Conservation (phyloP, 2,113 vertebrate species). For the Cheilinus undulatus region DNA sequence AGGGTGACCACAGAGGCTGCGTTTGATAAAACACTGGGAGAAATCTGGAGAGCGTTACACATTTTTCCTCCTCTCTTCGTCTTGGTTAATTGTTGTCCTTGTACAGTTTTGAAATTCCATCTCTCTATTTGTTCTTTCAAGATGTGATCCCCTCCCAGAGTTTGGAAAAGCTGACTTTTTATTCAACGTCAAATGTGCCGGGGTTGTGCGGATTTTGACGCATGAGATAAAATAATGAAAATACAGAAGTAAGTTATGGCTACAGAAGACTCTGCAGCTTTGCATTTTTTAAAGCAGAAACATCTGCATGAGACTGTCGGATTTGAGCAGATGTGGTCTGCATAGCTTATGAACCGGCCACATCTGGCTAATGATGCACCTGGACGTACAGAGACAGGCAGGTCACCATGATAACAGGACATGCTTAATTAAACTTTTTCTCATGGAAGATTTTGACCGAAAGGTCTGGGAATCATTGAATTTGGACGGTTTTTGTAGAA, state of each 20-base stretch:
- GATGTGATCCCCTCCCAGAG: constrained; percentile 28
- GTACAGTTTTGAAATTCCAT: constrained; percentile 66
- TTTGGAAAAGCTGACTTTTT: constrained; percentile 25
- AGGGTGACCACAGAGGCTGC: constrained; percentile 59
- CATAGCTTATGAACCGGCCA: not conserved
- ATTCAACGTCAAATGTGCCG: constrained; percentile 27
- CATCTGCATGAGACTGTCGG: constrained; percentile 4
- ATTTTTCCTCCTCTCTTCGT: constrained; percentile 35
- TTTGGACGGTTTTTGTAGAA: not conserved
- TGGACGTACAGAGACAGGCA: constrained; percentile 11
- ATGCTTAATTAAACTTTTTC: not conserved
- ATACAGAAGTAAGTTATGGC: constrained; percentile 30
- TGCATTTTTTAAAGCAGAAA: constrained; percentile 19
- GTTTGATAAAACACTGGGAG: constrained; percentile 67
- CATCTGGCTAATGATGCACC: constrained; percentile 19
- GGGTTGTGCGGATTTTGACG: not conserved
- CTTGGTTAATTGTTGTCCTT: constrained; percentile 68
- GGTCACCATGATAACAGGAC: constrained; percentile 28
- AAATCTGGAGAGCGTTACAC: constrained; percentile 65
- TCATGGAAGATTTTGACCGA: not conserved
- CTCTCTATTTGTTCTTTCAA: constrained; percentile 62
- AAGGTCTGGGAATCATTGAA: not conserved
- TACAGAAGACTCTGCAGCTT: constrained; percentile 6
- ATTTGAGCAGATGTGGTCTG: not conserved
- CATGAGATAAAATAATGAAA: constrained; percentile 31